Evolutionary conservation across 2,888 invertebrate species (phyloP), one percentile per base, ranked within the genome.

Genomic region (Limnephilus rhombicus): DNA sequence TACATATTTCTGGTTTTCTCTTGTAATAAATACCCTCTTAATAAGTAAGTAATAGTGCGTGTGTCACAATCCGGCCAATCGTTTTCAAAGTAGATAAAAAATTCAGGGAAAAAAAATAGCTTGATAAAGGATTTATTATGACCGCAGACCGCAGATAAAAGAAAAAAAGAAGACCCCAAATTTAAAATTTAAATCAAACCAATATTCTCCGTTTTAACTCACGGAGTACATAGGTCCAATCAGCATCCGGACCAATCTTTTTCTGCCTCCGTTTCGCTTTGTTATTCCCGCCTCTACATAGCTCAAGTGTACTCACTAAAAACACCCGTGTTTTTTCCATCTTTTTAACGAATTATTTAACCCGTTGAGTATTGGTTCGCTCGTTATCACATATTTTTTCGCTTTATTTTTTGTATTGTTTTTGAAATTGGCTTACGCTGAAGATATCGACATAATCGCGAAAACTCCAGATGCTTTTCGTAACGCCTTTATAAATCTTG

Each of bases 281-380:
- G 41, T 87, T 91, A 37, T 91, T 89, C 11, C 31, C 24, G 41
- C 85, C 89, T n/a, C 31, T 31, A 31, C 31, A 37, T 68, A 80
- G 80, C 91, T 53, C n/a, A 80, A 85, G 82, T 31, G 37, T 82
- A 83, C 85, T 80, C 41, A 41, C 68, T 68, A 49, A 91, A 88
- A 81, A 80, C 68, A 81, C 53, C 41, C 15, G 53, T 49, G 34
- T 68, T 80, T 91, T 83, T 91, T 91, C 80, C 82, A 82, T 34
- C 81, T 91, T 87, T 91, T 87, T 89, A 37, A 18, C 5, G 13
- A 91, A 53, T 89, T 91, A 89, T 91, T 53, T 88, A 68, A 89
- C n/a, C 7, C 34, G 31, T 41, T 82, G 53, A 24, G 29, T 41
- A 87, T 91, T 29, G 89, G 89, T 91, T 91, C 89, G 68, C 82